A percentile compares a stretch with the other conserved stretches of the same genome.
Conservation (phyloP, 2,113 vertebrate species). For the Fregetta grallaria region DNA sequence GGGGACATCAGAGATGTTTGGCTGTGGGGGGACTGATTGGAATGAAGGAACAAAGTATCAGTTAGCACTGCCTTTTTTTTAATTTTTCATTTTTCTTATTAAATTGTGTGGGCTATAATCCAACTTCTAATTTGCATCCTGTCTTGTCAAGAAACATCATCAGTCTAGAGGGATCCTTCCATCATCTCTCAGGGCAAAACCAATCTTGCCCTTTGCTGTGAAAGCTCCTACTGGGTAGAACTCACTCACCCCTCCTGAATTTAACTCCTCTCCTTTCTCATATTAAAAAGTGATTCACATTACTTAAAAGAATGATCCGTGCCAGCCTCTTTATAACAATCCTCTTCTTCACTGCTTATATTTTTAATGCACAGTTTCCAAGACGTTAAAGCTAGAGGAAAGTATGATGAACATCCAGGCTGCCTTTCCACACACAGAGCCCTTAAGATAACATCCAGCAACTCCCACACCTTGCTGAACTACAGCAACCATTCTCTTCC, state of each 20-base stretch:
- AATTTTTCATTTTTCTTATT: neutral
- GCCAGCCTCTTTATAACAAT: neutral
- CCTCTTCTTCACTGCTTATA: neutral
- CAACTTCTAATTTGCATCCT: neutral
- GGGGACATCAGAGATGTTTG: neutral
- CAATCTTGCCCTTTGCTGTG: neutral
- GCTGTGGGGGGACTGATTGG: neutral
- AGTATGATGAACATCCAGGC: neutral
- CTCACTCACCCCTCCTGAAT: neutral
- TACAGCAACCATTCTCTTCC: neutral
- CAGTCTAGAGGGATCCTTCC: neutral
- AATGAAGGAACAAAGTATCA: neutral
- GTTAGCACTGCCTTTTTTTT: neutral
- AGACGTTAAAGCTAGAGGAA: neutral
- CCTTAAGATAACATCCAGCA: neutral
- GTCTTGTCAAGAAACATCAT: neutral
- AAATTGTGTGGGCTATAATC: neutral
- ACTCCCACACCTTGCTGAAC: neutral
- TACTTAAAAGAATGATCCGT: neutral
- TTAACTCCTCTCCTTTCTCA: neutral
- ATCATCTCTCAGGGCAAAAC: neutral
- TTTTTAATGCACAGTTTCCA: neutral
- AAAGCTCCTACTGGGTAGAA: neutral
- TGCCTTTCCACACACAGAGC: neutral
- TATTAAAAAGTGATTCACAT: neutral